Evolutionary conservation across 1,140 invertebrate species (phyloP).

Genomic region (Cyrtorhinus lividipennis): DNA sequence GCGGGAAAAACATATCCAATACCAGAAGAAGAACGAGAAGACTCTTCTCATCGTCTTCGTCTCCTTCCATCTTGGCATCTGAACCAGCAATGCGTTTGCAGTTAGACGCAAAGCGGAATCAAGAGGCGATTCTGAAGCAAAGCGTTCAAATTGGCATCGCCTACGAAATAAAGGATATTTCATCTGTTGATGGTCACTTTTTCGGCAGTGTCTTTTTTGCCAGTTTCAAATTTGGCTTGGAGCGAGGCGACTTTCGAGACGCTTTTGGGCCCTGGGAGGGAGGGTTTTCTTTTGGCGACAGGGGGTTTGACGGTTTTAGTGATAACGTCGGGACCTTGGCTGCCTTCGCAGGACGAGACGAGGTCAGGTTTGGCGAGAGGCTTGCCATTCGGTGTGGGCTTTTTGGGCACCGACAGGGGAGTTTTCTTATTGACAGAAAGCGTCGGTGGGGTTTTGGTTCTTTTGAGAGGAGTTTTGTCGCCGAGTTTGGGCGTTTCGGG

Average conservation of each 20-base stretch:
- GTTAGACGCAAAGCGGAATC: no score
- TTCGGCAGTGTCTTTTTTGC: background rate
- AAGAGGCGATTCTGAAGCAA: no score
- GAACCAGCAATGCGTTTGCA: no score
- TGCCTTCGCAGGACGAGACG: conserved; percentile 46
- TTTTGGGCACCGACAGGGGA: conserved; percentile 28
- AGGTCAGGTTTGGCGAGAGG: conserved; percentile 42
- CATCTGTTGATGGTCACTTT: conserved; percentile 6
- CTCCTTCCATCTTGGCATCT: no score
- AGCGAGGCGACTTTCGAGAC: conserved; percentile 51
- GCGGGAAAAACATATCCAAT: no score
- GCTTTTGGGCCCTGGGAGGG: conserved; percentile 26
- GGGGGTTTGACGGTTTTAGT: conserved; percentile 25
- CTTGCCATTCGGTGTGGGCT: conserved; percentile 26
- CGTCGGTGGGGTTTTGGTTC: conserved; percentile 31
- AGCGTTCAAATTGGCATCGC: no score
- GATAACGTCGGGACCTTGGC: conserved; percentile 43
- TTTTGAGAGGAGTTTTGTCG: conserved; percentile 13
- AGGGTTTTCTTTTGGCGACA: conserved; percentile 26
- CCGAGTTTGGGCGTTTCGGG: conserved; percentile 14
- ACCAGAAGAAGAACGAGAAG: no score
- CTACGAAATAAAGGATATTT: background rate
- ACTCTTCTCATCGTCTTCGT: no score
- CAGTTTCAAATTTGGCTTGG: conserved; percentile 52
- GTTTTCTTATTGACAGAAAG: conserved; percentile 28